Percentiles rank a stretch among this genome's conserved stretches.
These are phyloP conservation scores for Scalopus aquaticus DNA, from an alignment of 2,113 vertebrate species.

Conservation along the genomic window DNA sequence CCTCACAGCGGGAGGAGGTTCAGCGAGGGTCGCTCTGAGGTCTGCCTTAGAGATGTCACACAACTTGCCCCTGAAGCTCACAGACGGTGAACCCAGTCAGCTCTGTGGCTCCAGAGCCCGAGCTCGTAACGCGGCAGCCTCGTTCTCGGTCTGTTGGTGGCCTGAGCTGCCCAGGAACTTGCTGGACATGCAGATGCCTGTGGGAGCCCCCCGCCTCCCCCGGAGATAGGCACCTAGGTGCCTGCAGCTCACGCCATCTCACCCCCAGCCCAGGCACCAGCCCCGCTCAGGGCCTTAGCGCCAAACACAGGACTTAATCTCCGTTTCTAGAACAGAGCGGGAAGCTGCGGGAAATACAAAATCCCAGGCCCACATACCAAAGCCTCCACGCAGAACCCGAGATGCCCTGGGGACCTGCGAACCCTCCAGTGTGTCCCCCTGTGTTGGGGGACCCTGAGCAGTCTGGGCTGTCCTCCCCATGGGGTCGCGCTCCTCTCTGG, in stretches of 20 bases:
- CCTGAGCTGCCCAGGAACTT: no score
- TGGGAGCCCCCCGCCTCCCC: no score
- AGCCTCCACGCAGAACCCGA: background rate
- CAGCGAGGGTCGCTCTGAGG: background rate
- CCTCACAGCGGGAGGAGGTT: background rate
- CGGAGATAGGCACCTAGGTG: fast-evolving
- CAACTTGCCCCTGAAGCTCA: background rate
- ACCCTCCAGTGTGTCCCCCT: background rate
- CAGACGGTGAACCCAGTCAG: no score
- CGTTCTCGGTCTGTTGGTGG: background rate
- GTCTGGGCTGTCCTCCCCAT: background rate
- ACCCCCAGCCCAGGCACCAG: background rate
- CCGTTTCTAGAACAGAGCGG: background rate
- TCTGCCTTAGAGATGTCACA: background rate
- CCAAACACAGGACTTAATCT: background rate
- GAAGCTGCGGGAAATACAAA: background rate
- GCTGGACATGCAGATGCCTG: background rate
- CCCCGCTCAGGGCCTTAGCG: background rate
- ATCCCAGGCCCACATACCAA: background rate
- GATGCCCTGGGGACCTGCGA: background rate
- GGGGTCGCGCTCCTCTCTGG: background rate
- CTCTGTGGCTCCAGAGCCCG: background rate
- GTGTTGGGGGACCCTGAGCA: background rate
- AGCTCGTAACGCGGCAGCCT: background rate
- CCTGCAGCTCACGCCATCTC: fast-evolving